These are phyloP conservation scores for Neodiprion fabricii DNA, from an alignment of 1,140 invertebrate genomes.

Conservation along the genomic window DNA sequence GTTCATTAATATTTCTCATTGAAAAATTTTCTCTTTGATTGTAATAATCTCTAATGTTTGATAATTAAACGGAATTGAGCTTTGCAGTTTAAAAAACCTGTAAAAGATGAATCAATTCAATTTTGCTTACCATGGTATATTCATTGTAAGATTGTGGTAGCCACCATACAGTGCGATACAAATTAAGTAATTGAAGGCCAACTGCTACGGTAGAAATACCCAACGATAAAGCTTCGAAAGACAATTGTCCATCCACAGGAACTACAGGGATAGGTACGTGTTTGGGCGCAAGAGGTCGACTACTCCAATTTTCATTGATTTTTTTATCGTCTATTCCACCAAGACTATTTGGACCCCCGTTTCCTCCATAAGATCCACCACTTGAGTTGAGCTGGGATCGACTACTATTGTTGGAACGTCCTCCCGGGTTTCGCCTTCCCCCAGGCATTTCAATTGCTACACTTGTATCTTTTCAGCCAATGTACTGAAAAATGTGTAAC, in stretches of 20 bases:
- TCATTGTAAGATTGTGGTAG: conserved; percentile 88
- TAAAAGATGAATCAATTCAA: neutral
- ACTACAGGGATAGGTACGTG: conserved; percentile 87
- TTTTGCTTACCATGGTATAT: conserved; percentile 80
- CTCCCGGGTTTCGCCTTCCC: conserved; percentile 49
- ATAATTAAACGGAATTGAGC: no score
- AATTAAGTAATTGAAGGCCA: conserved; percentile 88
- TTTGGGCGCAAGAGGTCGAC: conserved; percentile 65
- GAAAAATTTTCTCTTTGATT: no score
- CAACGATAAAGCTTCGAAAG: conserved; percentile 86
- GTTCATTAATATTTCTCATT: no score
- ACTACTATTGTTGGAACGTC: conserved; percentile 38
- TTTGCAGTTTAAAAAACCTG: no score
- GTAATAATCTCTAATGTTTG: no score
- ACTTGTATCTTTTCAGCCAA: no score
- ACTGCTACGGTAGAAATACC: conserved; percentile 79
- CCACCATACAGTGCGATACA: conserved; percentile 98
- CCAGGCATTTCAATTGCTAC: conserved; percentile 42
- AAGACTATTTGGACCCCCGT: conserved; percentile 29
- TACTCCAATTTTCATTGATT: conserved; percentile 36
- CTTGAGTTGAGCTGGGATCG: conserved; percentile 37
- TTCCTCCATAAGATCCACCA: conserved; percentile 25
- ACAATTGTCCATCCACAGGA: conserved; percentile 79
- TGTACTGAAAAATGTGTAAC: no score
- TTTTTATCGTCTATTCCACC: conserved; percentile 47